Evolutionary conservation across 2,888 invertebrate genomes (phyloP).

Genomic region (Melieria picta): DNA sequence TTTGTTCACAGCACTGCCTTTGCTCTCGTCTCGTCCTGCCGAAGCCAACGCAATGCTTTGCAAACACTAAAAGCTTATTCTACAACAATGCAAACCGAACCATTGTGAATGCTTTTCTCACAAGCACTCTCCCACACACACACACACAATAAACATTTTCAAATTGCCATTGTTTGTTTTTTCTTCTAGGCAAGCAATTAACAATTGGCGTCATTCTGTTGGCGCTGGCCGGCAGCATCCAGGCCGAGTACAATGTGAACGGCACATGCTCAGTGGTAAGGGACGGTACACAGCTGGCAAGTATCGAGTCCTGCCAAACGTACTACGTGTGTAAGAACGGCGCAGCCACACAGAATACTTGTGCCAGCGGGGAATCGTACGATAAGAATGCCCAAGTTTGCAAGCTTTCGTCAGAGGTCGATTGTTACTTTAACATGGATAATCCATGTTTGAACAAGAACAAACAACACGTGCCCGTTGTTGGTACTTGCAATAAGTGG

Average conservation of each 20-base stretch:
- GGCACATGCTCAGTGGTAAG: conserved; percentile 42
- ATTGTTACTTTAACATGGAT: conserved; percentile 35
- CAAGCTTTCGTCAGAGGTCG: conserved; percentile 9
- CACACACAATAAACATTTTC: no score
- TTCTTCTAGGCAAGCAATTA: conserved; percentile 37
- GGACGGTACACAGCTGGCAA: conserved; percentile 41
- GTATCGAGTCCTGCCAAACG: conserved; percentile 40
- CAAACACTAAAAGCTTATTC: no score
- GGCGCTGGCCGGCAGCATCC: conserved; percentile 16
- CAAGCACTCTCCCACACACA: no score
- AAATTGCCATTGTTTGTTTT: no score
- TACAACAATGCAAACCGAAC: no score
- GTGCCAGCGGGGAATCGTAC: conserved; percentile 35
- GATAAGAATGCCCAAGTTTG: conserved; percentile 45
- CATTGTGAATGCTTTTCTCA: no score
- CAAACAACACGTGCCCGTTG: conserved; percentile 35
- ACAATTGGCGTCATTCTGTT: conserved; percentile 35
- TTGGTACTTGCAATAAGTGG: conserved; percentile 42
- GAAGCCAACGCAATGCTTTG: no score
- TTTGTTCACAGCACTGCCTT: no score
- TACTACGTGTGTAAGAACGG: conserved; percentile 43
- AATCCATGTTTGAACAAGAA: conserved; percentile 39
- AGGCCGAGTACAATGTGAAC: conserved; percentile 42
- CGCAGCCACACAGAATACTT: conserved; percentile 1
- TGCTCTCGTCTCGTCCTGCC: no score